Base-by-base conservation (phyloP, 92 coral and sea anemone genomes). In the Chrysogorgia sp. region DNA sequence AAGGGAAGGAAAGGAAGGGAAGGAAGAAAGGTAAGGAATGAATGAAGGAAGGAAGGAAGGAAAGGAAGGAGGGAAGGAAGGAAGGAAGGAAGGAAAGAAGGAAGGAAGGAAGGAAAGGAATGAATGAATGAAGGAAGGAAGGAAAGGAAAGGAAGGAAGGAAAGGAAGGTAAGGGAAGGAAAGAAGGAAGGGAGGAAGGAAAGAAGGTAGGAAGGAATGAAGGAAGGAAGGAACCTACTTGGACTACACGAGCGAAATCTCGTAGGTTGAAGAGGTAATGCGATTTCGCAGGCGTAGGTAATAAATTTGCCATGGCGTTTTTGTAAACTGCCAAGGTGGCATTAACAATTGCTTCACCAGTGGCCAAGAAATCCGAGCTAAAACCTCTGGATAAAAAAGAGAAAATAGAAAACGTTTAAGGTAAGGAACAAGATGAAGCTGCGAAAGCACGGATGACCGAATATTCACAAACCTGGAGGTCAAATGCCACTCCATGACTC, bases 261-360 rank as follows among this genome's bases (percentile, higher is more conserved):
- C 98, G 71, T 41, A 93, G 80, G 74, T 93, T 93, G 49, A 93
- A 93, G 86, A 93, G 87, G 71, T 93, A 93, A 58, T 93, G 98
- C 12, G 98, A 93, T 81, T 93, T 93, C 72, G 98, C 98, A 17
- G 97, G 98, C 10, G 98, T 91, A 23, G 98, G 98, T 48, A 94
- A 84, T 34, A 94, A 81, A 60, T 87, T 93, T 9, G 82, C 83
- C 93, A 93, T 93, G 25, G 98, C 96, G 69, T 88, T 76, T 63
- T 90, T 89, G 92, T 93, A 93, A 23, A 93, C 90, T 55, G 90
- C 88, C 6, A 93, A 82, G 1, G 97, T 94, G 29, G 89, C 89
- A 81, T 60, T 86, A 0, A 94, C 90, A 64, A 94, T 70, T 85
- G 85, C 47, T 24, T 94, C 98, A 43, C 97, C 98, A 17, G 86